Evolutionary conservation across 2,113 vertebrate genomes (phyloP), one percentile per base, ranked within the genome.

Genomic region (Pogona vitticeps): DNA sequence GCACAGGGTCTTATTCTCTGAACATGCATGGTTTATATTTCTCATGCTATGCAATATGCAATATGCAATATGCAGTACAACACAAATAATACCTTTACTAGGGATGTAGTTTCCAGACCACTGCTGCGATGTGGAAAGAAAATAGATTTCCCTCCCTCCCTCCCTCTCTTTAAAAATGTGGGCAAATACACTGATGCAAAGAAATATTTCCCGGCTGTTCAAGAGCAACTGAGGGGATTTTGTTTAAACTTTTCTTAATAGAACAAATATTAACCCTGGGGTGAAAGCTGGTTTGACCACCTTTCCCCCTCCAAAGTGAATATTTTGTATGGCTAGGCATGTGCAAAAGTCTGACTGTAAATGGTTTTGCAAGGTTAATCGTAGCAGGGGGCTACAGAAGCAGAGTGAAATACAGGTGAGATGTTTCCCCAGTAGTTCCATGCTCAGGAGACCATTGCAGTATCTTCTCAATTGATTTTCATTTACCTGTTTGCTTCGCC

Each of bases 21-120:
- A 88, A 94, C 81, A 88, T 85, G 82, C 78, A 88, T 84, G 65
- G 38, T n/a, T 38, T 14, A 61, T 87, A 92, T 90, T 87, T 78
- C 87, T 92, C 80, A 85, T 78, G 68, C 33, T 91, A 89, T 88
- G 71, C 86, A 86, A 85, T 87, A 88, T 88, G 79, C 71, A 89
- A 91, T 82, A 46, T 76, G n/a, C n/a, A n/a, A n/a, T n/a, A n/a
- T n/a, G n/a, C n/a, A n/a, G n/a, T n/a, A 84, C 90, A 85, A 87
- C n/a, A 87, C n/a, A 61, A 18, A 14, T 33, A 61, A 23, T 12
- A 26, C 89, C 91, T 92, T 88, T 93, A 88, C 90, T 86, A 71
- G 38, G 63, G 65, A 63, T 46, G 56, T 87, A 42, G 38, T 21
- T 65, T 67, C 52, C 23, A 76, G 59, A 83, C 46, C 46, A 33